A percentile compares a stretch with the other conserved stretches of the same genome.
phyloP scores from a whole-genome alignment of 2,888 invertebrate species.

The Troglohyphantes excavatus region DNA sequence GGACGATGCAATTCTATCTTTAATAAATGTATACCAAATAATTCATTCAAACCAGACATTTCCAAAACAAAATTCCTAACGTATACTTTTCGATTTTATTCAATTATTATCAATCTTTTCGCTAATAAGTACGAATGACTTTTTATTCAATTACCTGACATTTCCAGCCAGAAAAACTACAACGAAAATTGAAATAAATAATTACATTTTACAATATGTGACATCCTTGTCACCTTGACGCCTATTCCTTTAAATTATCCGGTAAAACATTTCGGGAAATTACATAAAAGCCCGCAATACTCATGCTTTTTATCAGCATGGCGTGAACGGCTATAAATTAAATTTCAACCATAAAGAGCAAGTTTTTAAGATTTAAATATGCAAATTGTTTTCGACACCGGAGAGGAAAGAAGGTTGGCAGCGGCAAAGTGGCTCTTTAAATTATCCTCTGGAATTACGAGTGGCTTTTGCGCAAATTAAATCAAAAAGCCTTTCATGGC shows the following conservation, averaged over 20 bases:
- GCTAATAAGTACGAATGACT: no score
- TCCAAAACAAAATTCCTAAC: no score
- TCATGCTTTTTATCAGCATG: not conserved
- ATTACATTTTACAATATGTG: not conserved
- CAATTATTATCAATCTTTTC: no score
- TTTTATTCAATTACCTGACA: not conserved
- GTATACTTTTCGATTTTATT: no score
- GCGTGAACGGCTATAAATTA: not conserved
- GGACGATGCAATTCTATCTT: no score
- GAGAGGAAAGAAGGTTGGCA: not conserved
- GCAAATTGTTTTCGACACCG: conserved; percentile 1
- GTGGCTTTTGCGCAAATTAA: conserved; percentile 17
- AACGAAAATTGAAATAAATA: not conserved
- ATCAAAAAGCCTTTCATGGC: conserved; percentile 25
- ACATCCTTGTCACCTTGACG: not conserved
- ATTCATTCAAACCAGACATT: no score
- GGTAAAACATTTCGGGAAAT: not conserved
- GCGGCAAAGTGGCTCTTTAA: conserved; percentile 24
- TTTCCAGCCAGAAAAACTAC: not conserved
- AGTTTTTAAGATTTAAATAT: conserved; percentile 7
- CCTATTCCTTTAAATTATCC: not conserved
- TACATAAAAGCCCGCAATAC: not conserved
- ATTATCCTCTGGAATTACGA: conserved; percentile 13
- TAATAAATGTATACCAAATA: no score
- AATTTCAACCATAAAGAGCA: not conserved